Evolutionary conservation across 2,797 vertebrate species (phyloP).

Genomic region (Pseudopleuronectes americanus): DNA sequence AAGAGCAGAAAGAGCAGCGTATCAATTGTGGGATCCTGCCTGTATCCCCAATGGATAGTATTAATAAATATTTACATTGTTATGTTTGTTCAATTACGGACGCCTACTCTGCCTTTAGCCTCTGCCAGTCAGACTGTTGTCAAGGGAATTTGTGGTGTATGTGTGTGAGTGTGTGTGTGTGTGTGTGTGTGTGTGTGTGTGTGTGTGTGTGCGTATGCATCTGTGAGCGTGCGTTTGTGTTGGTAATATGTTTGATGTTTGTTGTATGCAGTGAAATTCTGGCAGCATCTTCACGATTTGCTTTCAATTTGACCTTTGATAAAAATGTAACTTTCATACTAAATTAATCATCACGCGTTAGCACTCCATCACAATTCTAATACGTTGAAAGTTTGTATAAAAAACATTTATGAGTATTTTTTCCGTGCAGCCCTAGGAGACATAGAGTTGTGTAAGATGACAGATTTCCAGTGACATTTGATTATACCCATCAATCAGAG

Average conservation of each 20-base stretch:
- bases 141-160: constrained; percentile 70
- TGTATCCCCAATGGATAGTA: constrained; percentile 76
- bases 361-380: not conserved
- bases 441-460: constrained; percentile 8
- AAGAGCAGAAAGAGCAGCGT: constrained; percentile 71
- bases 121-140: constrained; percentile 80
- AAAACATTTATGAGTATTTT: not conserved
- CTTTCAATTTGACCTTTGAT: constrained; percentile 7
- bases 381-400: constrained; percentile 22
- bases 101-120: constrained; percentile 80
- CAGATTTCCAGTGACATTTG: constrained; percentile 30
- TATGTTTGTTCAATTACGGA: constrained; percentile 82
- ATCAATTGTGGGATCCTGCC: constrained; percentile 74
- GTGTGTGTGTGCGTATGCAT: constrained; percentile 8
- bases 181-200: constrained; percentile 33
- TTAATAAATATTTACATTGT: constrained; percentile 83
- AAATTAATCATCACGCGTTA: constrained; percentile 4
- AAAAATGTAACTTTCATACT: constrained; percentile 2
- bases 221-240: constrained; percentile 32
- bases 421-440: not conserved
- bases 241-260: constrained; percentile 39
- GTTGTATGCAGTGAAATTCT: constrained; percentile 40
- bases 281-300: constrained; percentile 18
- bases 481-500: constrained; percentile 24
- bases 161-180: constrained; percentile 37